Percentiles rank a stretch among this genome's conserved stretches.
Evolutionary conservation across 2,797 vertebrate species (phyloP).

Genomic region (Pseudochirops cupreus): DNA sequence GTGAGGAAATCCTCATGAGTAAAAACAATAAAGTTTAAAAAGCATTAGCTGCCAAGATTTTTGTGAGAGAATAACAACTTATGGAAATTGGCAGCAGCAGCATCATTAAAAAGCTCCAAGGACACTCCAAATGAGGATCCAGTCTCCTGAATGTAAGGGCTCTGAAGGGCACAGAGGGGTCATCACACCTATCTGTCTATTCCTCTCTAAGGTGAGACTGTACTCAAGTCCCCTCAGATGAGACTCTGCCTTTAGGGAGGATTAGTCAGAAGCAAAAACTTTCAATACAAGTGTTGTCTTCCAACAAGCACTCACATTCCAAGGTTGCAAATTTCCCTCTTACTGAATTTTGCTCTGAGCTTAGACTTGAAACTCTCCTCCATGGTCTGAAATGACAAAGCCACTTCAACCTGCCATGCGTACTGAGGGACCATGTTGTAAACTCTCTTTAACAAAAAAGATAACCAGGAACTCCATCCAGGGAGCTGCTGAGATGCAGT

Average conservation of each 20-base stretch:
- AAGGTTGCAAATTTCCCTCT: background rate
- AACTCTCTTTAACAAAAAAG: slow-evolving; percentile 38
- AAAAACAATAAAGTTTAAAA: background rate
- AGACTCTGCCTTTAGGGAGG: background rate
- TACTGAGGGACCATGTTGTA: slow-evolving; percentile 10
- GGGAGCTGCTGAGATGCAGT: slow-evolving; percentile 37
- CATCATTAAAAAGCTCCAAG: background rate
- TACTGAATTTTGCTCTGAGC: slow-evolving; percentile 45
- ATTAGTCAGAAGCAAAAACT: background rate
- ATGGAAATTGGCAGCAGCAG: background rate
- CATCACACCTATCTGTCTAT: background rate
- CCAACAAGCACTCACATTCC: background rate
- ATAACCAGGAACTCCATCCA: slow-evolving; percentile 30
- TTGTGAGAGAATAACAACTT: background rate
- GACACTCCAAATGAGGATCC: background rate
- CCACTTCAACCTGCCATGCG: slow-evolving; percentile 19
- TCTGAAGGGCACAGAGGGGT: background rate
- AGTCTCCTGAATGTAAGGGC: background rate
- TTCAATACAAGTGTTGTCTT: background rate
- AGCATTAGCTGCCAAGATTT: background rate
- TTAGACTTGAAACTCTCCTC: slow-evolving; percentile 44
- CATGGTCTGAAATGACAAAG: slow-evolving; percentile 51
- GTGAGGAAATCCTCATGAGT: background rate
- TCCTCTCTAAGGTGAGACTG: background rate
- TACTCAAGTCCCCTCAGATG: background rate